Evolutionary conservation across 2,888 invertebrate genomes (phyloP), one percentile per base, ranked within the genome.

Genomic region (Lysandra bellargus): DNA sequence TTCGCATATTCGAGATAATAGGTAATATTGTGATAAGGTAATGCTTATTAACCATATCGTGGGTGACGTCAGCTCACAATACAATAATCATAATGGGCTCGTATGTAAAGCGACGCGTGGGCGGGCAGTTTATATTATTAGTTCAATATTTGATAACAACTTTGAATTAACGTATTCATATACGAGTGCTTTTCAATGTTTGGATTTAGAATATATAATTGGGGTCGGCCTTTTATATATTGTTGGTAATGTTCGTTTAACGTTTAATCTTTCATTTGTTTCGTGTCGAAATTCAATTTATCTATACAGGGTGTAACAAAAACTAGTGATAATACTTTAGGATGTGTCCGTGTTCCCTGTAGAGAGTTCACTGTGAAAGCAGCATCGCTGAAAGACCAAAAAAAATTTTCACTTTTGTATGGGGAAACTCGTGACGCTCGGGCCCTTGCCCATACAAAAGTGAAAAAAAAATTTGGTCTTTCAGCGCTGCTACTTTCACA

Each of bases 91-190:
- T 57, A 57, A 57, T 57, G 76, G 7, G 76, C 57, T 53, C 57
- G 17, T 76, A 23, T 6, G 30, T 3, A 33, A 30, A 23, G 76
- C 17, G 57, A 17, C 4, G 76, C 9, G 76, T 76, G 76, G 76
- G 76, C 76, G 57, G 76, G 76, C 9, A 75, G 44, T 53, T 57
- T 57, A 76, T 57, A 76, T 53, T 57, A 57, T 76, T 76, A 17
- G 76, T 33, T 33, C 49, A 76, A 76, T 76, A 76, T 75, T 75
- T 49, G 53, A 75, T 30, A 53, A 75, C 75, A 75, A 53, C n/a
- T 75, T 30, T 75, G 74, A 74, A 74, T 44, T 74, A 33, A 6
- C 74, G 4, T 49, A 75, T 75, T 75, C 23, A 75, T 33, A 33
- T 69, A 69, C 64, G 30, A 33, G 64, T 30, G 33, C 64, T 69